Percentiles rank a stretch among this genome's conserved stretches.
Evolutionary conservation across 2,888 invertebrate genomes (phyloP).

Genomic region (Trichogramma evanescens): DNA sequence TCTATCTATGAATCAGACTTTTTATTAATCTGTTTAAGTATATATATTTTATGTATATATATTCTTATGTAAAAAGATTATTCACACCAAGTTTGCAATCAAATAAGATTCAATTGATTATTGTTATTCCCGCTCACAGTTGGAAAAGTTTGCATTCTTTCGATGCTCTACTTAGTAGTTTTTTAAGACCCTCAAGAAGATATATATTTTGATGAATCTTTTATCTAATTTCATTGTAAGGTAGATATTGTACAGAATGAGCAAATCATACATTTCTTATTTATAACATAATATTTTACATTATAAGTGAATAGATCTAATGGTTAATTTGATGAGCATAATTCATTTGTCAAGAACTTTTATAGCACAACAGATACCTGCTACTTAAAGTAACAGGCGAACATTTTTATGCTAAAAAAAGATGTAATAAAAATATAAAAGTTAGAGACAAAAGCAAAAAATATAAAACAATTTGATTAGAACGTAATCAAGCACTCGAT

Average conservation of each 20-base stretch:
- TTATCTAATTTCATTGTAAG: neutral
- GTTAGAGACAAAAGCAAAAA: neutral
- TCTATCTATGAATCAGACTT: slow-evolving; percentile 19
- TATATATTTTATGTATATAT: neutral
- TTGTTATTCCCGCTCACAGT: neutral
- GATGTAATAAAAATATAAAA: neutral
- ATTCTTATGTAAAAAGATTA: slow-evolving; percentile 5
- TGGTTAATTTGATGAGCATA: no score
- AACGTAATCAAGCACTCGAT: no score
- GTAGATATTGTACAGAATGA: neutral
- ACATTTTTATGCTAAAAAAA: neutral
- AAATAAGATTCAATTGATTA: slow-evolving; percentile 6
- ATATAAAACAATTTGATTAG: neutral
- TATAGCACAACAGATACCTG: no score
- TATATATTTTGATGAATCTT: neutral
- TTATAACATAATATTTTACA: no score
- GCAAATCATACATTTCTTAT: no score
- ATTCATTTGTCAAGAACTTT: no score
- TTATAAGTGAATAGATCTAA: no score
- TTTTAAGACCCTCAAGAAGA: neutral
- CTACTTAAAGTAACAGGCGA: no score
- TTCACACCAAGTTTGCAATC: neutral
- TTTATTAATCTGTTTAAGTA: neutral
- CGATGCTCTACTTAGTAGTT: neutral
- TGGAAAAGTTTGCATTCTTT: slow-evolving; percentile 1